Base-by-base conservation (phyloP, 2,888 invertebrate species). In the Nephrotoma flavescens region DNA sequence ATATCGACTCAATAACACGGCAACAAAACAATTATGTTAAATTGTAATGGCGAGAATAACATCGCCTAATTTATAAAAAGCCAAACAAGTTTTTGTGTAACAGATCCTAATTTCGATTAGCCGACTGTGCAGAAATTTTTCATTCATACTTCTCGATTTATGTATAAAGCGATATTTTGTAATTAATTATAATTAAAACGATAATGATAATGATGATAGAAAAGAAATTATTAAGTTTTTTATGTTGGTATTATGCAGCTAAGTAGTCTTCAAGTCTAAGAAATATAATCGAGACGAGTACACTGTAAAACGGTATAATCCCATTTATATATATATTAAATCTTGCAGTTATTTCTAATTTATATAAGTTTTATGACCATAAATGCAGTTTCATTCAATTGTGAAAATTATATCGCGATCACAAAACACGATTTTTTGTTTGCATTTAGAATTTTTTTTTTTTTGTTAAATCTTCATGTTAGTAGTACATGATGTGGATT, bases 311-410 rank as follows among this genome's bases (percentile, higher is more conserved):
- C 71, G 71, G 71, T 31, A 31, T 31, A 71, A 71, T 71, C 0
- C 71, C 71, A 31, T 71, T 31, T 71, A 71, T 71, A 31, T 71
- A 31, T 31, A 31, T 3, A 71, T 31, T 31, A 71, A 71, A 71
- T 71, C 19, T 71, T 71, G 6, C 71, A 31, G 71, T 71, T 71
- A 71, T 71, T 71, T 71, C 71, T 71, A 71, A 71, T 71, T 71
- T 71, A 9, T 71, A 71, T 71, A 71, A 71, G 71, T 71, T 42
- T 42, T 42, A 42, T 84, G 84, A 84, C 84, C 84, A 84, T 84
- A 84, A 84, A 84, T 84, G 84, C n/a, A 84, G 42, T 84, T 84
- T 84, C 84, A 84, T 84, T 84, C 84, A 84, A 42, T 83, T 42
- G 83, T 83, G n/a, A 83, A 83, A 83, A 83, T 83, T 57, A 15